Evolutionary conservation across 2,888 invertebrate genomes (phyloP).

Genomic region (Ornithoptera alexandrae): DNA sequence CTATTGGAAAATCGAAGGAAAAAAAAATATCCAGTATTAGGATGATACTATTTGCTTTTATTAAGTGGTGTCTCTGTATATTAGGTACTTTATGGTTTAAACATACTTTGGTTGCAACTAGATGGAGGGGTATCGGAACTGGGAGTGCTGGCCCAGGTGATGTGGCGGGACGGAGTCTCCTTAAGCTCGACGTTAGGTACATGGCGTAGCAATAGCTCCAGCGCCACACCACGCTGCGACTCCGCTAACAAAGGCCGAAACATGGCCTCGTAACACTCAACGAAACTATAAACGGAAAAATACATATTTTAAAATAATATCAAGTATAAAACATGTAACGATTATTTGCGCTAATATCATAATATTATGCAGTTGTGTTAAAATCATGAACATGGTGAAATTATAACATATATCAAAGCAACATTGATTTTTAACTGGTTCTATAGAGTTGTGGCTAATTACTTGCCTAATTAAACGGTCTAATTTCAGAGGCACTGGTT

Average conservation of each 20-base stretch:
- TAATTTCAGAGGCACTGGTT: no score
- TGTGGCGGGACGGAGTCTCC: slow-evolving; percentile 66
- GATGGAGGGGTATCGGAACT: slow-evolving; percentile 36
- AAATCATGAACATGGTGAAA: no score
- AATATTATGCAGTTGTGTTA: not conserved
- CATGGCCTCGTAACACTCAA: slow-evolving; percentile 88
- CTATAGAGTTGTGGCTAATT: no score
- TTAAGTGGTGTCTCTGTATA: no score
- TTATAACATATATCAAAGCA: no score
- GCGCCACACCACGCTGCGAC: slow-evolving; percentile 85
- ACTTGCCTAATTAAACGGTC: no score
- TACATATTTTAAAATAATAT: no score
- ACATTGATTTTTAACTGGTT: no score
- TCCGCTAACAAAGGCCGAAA: slow-evolving; percentile 82
- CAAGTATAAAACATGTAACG: no score
- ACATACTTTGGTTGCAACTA: slow-evolving; percentile 37
- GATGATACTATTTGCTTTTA: no score
- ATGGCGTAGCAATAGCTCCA: slow-evolving; percentile 94
- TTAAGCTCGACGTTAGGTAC: slow-evolving; percentile 83
- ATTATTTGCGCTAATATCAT: not conserved
- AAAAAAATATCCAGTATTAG: no score
- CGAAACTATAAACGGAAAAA: slow-evolving; percentile 80
- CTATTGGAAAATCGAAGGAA: no score
- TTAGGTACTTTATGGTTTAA: slow-evolving; percentile 26
- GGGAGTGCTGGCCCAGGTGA: slow-evolving; percentile 40